These are phyloP conservation scores for Chalcis sispes DNA, from an alignment of 2,888 invertebrate species.

Conservation along the genomic window DNA sequence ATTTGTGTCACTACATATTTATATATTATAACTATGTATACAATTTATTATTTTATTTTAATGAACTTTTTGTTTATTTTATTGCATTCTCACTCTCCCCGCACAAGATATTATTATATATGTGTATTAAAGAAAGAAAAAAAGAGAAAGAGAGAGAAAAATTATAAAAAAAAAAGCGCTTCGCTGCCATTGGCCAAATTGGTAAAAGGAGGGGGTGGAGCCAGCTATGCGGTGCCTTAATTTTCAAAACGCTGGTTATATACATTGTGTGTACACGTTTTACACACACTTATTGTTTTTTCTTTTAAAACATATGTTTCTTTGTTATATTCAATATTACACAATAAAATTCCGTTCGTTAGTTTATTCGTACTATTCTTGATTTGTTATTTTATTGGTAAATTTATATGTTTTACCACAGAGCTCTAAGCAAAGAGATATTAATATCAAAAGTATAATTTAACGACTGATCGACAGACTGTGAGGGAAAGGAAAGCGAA, in stretches of 20 bases:
- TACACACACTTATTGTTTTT: slow-evolving; percentile 36
- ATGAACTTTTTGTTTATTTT: slow-evolving; percentile 40
- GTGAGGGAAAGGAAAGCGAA: slow-evolving; percentile 31
- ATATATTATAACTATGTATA: slow-evolving; percentile 29
- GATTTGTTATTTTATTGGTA: slow-evolving; percentile 19
- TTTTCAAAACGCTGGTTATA: slow-evolving; percentile 72
- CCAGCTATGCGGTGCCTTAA: slow-evolving; percentile 75
- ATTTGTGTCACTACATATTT: slow-evolving; percentile 51
- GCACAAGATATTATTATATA: slow-evolving; percentile 60
- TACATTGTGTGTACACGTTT: slow-evolving; percentile 45
- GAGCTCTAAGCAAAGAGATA: neutral
- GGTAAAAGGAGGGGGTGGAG: slow-evolving; percentile 76
- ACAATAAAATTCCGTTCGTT: slow-evolving; percentile 35
- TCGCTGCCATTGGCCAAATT: slow-evolving; percentile 73
- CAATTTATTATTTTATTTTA: slow-evolving; percentile 36
- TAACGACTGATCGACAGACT: slow-evolving; percentile 30
- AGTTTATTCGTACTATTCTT: slow-evolving; percentile 35
- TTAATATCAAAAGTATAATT: neutral
- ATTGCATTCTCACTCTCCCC: slow-evolving; percentile 58
- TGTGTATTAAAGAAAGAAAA: slow-evolving; percentile 35
- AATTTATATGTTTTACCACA: slow-evolving; percentile 8
- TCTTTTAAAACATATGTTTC: slow-evolving; percentile 37
- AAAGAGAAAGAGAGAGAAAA: slow-evolving; percentile 19
- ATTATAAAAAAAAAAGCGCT: slow-evolving; percentile 65
- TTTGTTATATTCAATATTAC: slow-evolving; percentile 24